Evolutionary conservation across 2,888 invertebrate genomes (phyloP), one percentile per base, ranked within the genome.

Genomic region (Parnassius orleans): DNA sequence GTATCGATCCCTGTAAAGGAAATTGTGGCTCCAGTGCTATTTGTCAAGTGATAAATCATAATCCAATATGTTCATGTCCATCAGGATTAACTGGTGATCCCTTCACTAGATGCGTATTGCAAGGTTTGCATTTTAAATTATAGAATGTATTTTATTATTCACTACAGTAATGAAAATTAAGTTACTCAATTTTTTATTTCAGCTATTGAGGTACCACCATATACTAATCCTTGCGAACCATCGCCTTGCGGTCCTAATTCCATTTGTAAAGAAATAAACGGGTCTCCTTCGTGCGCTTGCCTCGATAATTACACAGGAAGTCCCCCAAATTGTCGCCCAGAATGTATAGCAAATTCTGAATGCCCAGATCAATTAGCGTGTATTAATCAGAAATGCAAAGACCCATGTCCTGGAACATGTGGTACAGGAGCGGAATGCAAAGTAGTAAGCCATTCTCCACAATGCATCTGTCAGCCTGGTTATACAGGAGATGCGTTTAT

Each of bases 201-300:
- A 90, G 90, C 83, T 71, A 55, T 70, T 12, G 74, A 76, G 68
- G 76, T 78, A 60, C 76, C 80, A 63, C 68, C 72, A 48, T 90
- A 83, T 64, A 75, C 86, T 5, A 89, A 90, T 69, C 95, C 94
- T 9, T 96, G 96, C 75, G 90, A 93, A 71, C 95, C 95, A 33
- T 95, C 95, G 10, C 96, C 96, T 1, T 96, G 96, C 78, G 96
- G 96, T 19, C 93, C 95, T 9, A 94, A 95, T 73, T 92, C 95
- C 3, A 87, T 94, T 73, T 95, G 95, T 70, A 92, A 91, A 72
- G 92, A 92, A 73, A 79, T 92, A 53, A 92, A 91, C 44, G 93
- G 93, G 53, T 93, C 94, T 48, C 94, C 95, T 33, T 94, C 95
- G 0, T 96, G 96, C 75, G 94, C 95, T 41, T 96, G 96, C 75